A percentile compares a stretch with the other conserved stretches of the same genome.
Evolutionary conservation across 2,113 vertebrate genomes (phyloP).

Genomic region (Oreochromis aureus): DNA sequence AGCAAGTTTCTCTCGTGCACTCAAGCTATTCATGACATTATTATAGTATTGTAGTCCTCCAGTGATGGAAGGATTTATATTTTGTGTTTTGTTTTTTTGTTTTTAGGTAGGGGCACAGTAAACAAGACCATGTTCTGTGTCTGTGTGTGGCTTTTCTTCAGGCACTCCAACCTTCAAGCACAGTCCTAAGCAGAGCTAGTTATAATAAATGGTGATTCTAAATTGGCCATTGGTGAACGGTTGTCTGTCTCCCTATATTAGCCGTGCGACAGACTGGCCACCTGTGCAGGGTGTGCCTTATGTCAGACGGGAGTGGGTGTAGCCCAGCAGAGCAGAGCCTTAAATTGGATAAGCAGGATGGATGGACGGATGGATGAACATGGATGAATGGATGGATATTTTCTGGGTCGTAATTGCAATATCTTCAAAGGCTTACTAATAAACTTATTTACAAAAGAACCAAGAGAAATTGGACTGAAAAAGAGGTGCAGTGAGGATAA

Average conservation of each 20-base stretch:
- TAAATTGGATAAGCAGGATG: neutral
- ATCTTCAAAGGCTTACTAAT: neutral
- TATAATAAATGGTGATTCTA: neutral
- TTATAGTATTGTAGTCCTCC: neutral
- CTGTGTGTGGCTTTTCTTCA: neutral
- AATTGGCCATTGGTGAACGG: neutral
- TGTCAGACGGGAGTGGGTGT: neutral
- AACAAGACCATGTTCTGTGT: neutral
- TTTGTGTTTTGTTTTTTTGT: fast-evolving
- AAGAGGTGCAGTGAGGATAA: neutral
- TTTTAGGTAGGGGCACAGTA: neutral
- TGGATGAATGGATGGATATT: neutral
- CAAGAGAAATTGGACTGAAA: neutral
- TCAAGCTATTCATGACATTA: neutral
- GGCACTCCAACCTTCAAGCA: neutral
- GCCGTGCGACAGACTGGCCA: neutral
- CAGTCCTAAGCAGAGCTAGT: neutral
- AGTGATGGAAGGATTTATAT: neutral
- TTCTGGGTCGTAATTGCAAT: neutral
- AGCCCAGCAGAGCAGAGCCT: neutral
- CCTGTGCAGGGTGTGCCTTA: neutral
- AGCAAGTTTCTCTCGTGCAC: neutral
- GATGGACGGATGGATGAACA: neutral
- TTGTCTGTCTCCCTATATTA: neutral
- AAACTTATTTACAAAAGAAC: neutral